A percentile compares a stretch with the other conserved stretches of the same genome.
Conservation (phyloP, 2,888 invertebrate species). For the Cataglyphis cursor region DNA sequence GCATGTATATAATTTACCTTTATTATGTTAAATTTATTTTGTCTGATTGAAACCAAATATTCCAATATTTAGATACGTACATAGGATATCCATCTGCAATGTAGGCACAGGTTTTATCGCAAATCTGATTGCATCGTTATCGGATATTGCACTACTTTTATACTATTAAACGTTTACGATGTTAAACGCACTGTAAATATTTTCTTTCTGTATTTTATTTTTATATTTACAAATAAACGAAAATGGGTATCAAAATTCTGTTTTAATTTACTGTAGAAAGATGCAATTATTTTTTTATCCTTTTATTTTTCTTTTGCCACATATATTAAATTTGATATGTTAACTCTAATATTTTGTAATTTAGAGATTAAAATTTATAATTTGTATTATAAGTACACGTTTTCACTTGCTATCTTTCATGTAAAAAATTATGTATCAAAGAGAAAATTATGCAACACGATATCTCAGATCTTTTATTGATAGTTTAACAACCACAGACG, state of each 20-base stretch:
- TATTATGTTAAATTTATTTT: slow-evolving; percentile 38
- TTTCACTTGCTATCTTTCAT: not conserved
- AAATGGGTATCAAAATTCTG: not conserved
- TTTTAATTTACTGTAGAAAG: not conserved
- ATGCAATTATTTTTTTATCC: not conserved
- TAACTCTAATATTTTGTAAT: not conserved
- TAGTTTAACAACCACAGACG: not conserved
- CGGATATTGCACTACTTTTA: slow-evolving; percentile 21
- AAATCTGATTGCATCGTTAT: slow-evolving; percentile 40
- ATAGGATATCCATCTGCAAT: not conserved
- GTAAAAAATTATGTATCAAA: not conserved
- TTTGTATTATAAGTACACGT: not conserved
- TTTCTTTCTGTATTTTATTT: not conserved
- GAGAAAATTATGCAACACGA: not conserved
- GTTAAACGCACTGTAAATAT: not conserved
- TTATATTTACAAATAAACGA: not conserved
- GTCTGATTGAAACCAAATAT: slow-evolving; percentile 42
- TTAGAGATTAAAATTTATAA: not conserved
- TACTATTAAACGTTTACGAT: slow-evolving; percentile 16
- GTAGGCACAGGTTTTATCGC: slow-evolving; percentile 14
- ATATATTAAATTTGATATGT: not conserved
- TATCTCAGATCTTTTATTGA: not conserved
- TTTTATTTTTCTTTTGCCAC: not conserved
- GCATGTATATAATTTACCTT: slow-evolving; percentile 16
- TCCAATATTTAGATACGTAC: not conserved